Conservation (phyloP, 2,888 invertebrate species). For the Noctua fimbriata region DNA sequence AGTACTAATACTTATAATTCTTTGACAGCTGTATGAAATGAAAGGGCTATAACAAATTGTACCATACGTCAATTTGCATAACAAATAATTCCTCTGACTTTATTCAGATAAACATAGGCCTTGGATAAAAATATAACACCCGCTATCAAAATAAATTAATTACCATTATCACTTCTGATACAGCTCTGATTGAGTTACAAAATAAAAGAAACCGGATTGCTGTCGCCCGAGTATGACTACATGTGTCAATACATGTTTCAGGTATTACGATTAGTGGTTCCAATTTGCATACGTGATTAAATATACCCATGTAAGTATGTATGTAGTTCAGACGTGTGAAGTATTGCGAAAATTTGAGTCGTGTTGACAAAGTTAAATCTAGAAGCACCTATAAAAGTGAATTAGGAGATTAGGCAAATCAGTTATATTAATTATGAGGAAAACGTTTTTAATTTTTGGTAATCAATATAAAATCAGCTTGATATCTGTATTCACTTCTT, state of each 20-base stretch:
- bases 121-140: neutral
- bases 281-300: constrained; percentile 58
- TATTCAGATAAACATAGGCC: neutral
- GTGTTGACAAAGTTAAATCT: neutral
- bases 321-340: constrained; percentile 43
- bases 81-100: neutral
- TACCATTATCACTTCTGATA: constrained; percentile 47
- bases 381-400: neutral
- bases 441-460: neutral
- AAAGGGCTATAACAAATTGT: neutral
- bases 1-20: neutral
- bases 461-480: neutral
- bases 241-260: constrained; percentile 62
- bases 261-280: constrained; percentile 59
- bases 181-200: constrained; percentile 52
- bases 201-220: constrained; percentile 62
- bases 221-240: constrained; percentile 40
- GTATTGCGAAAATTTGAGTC: constrained; percentile 31
- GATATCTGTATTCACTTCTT: neutral
- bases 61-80: neutral
- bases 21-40: neutral
- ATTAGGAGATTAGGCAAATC: neutral
- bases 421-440: neutral
- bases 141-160: constrained; percentile 50
- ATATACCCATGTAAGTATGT: constrained; percentile 33